Evolutionary conservation across 92 coral and sea anemone species (phyloP).

Genomic region (Virgularia gustaviana): DNA sequence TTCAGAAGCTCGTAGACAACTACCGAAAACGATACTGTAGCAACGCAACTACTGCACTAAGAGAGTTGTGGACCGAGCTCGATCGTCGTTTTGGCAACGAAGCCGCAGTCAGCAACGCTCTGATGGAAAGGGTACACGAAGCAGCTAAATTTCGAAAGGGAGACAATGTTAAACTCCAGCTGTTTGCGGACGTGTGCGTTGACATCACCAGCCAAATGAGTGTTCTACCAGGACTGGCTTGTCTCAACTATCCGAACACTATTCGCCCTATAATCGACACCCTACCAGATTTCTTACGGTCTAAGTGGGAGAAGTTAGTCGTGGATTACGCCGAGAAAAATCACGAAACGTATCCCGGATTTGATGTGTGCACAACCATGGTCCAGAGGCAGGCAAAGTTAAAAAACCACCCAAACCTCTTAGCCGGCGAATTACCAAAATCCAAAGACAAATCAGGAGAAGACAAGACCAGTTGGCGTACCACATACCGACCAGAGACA

Average conservation of each 20-base stretch:
- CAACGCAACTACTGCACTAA: constrained; percentile 16
- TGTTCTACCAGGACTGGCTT: constrained; percentile 24
- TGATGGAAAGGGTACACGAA: not conserved
- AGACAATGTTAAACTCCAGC: constrained; percentile 16
- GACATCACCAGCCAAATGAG: constrained; percentile 24
- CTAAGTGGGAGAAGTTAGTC: constrained; percentile 47
- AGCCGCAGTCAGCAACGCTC: constrained; percentile 10
- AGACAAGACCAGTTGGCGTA: not conserved
- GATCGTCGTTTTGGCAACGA: constrained; percentile 44
- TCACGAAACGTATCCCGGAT: constrained; percentile 44
- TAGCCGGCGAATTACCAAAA: not conserved
- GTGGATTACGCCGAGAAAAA: constrained; percentile 32
- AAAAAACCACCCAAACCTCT: constrained; percentile 47
- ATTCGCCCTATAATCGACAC: constrained; percentile 29
- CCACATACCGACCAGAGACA: too few species aligned
- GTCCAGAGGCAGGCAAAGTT: constrained; percentile 40
- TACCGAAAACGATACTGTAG: constrained; percentile 34
- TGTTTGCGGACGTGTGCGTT: constrained; percentile 29
- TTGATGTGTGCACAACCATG: constrained; percentile 21
- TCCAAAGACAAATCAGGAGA: not conserved
- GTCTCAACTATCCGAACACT: constrained; percentile 31
- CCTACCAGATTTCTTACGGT: not conserved
- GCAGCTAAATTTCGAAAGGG: constrained; percentile 11
- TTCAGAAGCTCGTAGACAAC: constrained; percentile 34
- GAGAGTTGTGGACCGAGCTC: constrained; percentile 38